Base-by-base conservation (phyloP, 2,888 invertebrate genomes). In the Bhutanitis thaidina region DNA sequence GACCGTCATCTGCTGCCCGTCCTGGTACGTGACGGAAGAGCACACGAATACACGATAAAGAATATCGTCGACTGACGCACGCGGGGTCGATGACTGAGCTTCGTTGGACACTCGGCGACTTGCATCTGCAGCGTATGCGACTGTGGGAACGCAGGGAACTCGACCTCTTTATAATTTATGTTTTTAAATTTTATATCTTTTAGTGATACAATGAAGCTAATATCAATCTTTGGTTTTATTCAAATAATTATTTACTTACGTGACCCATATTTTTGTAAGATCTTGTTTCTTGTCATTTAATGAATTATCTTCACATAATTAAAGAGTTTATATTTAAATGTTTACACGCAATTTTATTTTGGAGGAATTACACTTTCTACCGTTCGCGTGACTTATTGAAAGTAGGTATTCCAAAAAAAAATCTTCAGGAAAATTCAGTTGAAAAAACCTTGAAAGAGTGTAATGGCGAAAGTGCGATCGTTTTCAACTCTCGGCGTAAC, bases 1-100 rank as follows among this genome's bases (percentile, higher is more conserved):
- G 86, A 68, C 74, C 79, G 74, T 84, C 87, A 88, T 86, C 85
- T 86, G 86, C 78, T 77, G 77, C 74, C 81, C 62, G 66, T 68
- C 58, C 60, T 62, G 52, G 61, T 67, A 67, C 68, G 68, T 70
- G 67, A 61, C 57, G 60, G 60, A 55, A 73, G 75, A 74, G 78
- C 74, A 75, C 75, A 67, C 78, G 75, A 74, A 77, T 73, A 75
- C 75, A 67, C 78, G 74, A 65, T 62, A 57, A 55, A 66, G 71
- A 67, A 60, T 83, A 82, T 82, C 80, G 71, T 67, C 62, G 60
- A 56, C 63, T 86, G 87, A 87, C 86, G 88, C 86, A 86, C 74
- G 64, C 70, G 77, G 73, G 87, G 88, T 88, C 88, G 74, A 73
- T 74, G 88, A 85, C 86, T 81, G 65, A 67, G 58, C 72, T 79